Percentiles rank a stretch among this genome's conserved stretches.
These are phyloP conservation scores for Xanthorhoe designata DNA, from an alignment of 2,888 invertebrate genomes.

Conservation along the genomic window DNA sequence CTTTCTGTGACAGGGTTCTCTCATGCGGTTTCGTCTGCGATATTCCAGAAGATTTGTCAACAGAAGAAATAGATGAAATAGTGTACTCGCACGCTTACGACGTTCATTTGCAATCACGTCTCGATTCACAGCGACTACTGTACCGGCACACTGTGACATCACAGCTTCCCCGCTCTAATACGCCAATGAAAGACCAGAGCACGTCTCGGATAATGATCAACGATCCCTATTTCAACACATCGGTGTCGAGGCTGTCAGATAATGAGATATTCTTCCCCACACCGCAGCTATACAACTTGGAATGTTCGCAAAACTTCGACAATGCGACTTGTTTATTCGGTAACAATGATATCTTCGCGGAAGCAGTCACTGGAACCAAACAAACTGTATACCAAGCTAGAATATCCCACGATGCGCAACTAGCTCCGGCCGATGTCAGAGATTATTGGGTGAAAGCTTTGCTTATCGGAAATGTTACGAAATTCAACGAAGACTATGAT, in stretches of 20 bases:
- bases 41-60: conserved; percentile 66
- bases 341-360: conserved; percentile 61
- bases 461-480: conserved; percentile 55
- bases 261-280: conserved; percentile 87
- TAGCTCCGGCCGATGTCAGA: conserved; percentile 57
- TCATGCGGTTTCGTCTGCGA: conserved; percentile 87
- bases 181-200: conserved; percentile 78
- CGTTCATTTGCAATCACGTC: conserved; percentile 76
- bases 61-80: conserved; percentile 76
- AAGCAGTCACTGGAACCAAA: conserved; percentile 58
- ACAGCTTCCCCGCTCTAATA: conserved; percentile 55
- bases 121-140: conserved; percentile 66
- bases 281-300: conserved; percentile 78
- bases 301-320: conserved; percentile 64
- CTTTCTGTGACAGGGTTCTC: conserved; percentile 64
- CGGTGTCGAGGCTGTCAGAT: conserved; percentile 84
- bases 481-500: conserved; percentile 60
- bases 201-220: conserved; percentile 84
- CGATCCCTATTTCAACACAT: conserved; percentile 84
- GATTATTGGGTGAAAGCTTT: conserved; percentile 71
- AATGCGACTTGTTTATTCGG: conserved; percentile 73
- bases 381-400: conserved; percentile 61
- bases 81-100: conserved; percentile 83
- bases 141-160: conserved; percentile 76
- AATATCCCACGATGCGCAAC: conserved; percentile 65